Evolutionary conservation across 2,888 invertebrate genomes (phyloP), one percentile per base, ranked within the genome.

Genomic region (Desoria tigrina): DNA sequence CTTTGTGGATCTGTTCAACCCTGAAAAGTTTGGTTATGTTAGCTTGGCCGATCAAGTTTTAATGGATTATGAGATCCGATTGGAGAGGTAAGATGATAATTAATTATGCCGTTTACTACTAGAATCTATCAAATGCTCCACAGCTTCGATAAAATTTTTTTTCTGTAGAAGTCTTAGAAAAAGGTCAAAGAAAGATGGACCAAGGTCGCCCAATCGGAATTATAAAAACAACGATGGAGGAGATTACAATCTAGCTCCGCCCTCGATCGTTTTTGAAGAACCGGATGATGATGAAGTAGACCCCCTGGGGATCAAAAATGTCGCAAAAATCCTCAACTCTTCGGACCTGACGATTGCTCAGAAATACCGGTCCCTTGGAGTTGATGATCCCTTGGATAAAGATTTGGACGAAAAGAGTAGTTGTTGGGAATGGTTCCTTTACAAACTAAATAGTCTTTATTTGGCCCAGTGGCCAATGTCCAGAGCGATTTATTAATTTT

Each of bases 271-370:
- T 16, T n/a, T 28, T 28, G 28, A 55, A 4, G 32, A 55, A n/a
- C 9, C 6, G 42, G 57, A 57, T 24, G 53, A 53, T 26, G 26
- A 53, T 7, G 27, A 24, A 21, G 55, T 4, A 21, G 32, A 28
- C 9, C 14, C 28, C 9, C 7, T 55, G 7, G 37, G 18, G n/a
- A 16, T 57, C 3, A 37, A 21, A 42, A 23, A 21, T 9, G 24
- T 57, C 21, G 11, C 18, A 16, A 21, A 23, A 26, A 58, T 58
- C n/a, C 42, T 58, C 9, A 26, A 58, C 49, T 14, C 37, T 24
- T 4, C 16, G n/a, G 49, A 58, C 9, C 24, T 58, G 26, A 27
- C 45, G 23, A 58, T 58, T 45, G 42, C 58, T 27, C 58, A 58
- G 24, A 58, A 58, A 28, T 58, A 58, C 28, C 32, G 27, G 27